Evolutionary conservation across 2,888 invertebrate species (phyloP), one percentile per base, ranked within the genome.

Genomic region (Rhogogaster chlorosoma): DNA sequence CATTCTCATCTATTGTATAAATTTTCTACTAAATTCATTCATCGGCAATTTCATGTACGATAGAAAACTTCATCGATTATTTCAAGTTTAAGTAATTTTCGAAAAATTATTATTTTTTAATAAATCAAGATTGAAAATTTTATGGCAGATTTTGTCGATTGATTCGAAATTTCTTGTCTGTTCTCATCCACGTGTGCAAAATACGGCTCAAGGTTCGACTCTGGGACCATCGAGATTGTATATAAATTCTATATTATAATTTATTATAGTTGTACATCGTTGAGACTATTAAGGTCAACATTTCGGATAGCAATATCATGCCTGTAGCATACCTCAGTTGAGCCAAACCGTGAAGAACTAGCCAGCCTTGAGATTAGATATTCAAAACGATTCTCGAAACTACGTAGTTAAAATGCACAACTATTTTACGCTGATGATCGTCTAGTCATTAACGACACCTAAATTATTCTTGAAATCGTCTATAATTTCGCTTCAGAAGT

Each of bases 341-440:
- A 49, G 77, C 32, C 53, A 29, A 26, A 53, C 18, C 53, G 77
- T 32, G 5, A 32, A 77, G 32, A 49, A 77, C 36, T 77, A 22
- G 77, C 18, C 49, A 77, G 12, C 77, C 77, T 77, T 77, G 77
- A 53, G 53, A 77, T 77, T 77, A 77, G 77, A 49, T 18, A 77
- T 77, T 77, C 32, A 77, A 29, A 77, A 77, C 45, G 12, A 77
- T 73, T 73, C 67, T 67, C 12, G 36, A 42, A 29, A 73, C 22
- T 22, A 38, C 22, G 42, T 42, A 73, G 38, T 42, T 42, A 73
- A 73, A 38, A 73, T 42, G 67, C 32, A 67, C 10, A 61, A 12
- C 7, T 32, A 67, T 32, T 67, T 53, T 12, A 26, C 15, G 15
- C 15, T 18, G 61, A 2, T 61, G 67, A 67, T 70, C n/a, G 32